Conservation (phyloP, 2,797 vertebrate species). For the Dallia pectoralis region DNA sequence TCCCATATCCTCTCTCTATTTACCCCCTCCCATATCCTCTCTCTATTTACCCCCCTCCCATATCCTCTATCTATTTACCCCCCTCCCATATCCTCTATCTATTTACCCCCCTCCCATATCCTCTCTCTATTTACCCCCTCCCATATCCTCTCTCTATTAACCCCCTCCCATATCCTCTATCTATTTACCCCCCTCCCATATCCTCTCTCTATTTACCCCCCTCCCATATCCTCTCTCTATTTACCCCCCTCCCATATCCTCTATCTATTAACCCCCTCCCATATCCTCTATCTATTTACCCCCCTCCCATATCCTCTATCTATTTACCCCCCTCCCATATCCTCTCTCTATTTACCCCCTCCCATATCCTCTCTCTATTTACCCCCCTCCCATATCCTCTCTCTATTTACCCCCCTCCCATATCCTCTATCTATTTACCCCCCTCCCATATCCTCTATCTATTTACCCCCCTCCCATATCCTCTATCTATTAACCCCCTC, state of each 20-base stretch:
- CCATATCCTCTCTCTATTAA: background rate
- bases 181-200: slow-evolving; percentile 20
- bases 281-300: slow-evolving; percentile 31
- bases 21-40: slow-evolving; percentile 27
- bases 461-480: background rate
- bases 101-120: slow-evolving; percentile 21
- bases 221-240: background rate
- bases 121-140: slow-evolving; percentile 4
- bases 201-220: slow-evolving; percentile 5
- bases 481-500: background rate
- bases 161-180: background rate
- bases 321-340: background rate
- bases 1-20: background rate
- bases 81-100: background rate
- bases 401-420: background rate
- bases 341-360: background rate
- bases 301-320: background rate
- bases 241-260: background rate
- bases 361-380: slow-evolving; percentile 32
- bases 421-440: background rate
- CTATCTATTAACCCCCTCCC: slow-evolving; percentile 1
- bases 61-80: background rate
- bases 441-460: slow-evolving; percentile 30
- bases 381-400: background rate
- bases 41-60: slow-evolving; percentile 1